phyloP scores from a whole-genome alignment of 2,113 vertebrate species.

The Dolichallabes microphthalmus region DNA sequence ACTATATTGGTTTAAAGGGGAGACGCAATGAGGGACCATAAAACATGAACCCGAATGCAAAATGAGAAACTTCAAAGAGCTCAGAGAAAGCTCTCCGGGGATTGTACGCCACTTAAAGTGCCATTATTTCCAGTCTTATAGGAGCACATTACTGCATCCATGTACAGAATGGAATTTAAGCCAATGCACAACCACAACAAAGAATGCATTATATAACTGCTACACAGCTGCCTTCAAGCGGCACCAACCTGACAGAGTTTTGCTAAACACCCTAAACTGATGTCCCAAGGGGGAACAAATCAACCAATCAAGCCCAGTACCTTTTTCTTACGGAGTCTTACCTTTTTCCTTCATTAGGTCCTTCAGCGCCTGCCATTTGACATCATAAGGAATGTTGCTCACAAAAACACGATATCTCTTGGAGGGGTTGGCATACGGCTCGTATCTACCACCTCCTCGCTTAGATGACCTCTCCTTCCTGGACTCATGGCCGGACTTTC shows the following conservation, averaged over 20 bases:
- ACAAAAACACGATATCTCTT: conserved; percentile 93
- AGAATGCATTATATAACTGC: background rate
- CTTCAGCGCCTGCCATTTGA: conserved; percentile 97
- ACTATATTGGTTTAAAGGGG: background rate
- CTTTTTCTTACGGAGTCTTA: conserved; percentile 63
- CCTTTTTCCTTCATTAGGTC: conserved; percentile 98
- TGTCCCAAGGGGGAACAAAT: conserved; percentile 5
- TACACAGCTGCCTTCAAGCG: conserved; percentile 29
- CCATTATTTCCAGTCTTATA: conserved; percentile 8
- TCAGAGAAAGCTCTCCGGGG: conserved; percentile 19
- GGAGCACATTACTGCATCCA: conserved; percentile 19
- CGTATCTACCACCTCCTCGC: conserved; percentile 85
- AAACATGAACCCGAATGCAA: conserved; percentile 21
- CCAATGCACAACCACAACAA: conserved; percentile 33
- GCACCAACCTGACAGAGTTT: background rate
- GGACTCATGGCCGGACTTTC: conserved; percentile 75
- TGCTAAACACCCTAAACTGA: background rate
- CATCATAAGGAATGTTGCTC: conserved; percentile 97
- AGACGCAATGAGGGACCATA: background rate
- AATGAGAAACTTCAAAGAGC: conserved; percentile 11
- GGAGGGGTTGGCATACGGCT: conserved; percentile 86
- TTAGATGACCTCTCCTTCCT: conserved; percentile 90
- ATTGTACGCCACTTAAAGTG: conserved; percentile 18
- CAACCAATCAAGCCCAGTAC: background rate
- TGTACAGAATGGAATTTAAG: conserved; percentile 28